Evolutionary conservation across 2,797 vertebrate species (phyloP).

Genomic region (Crocodylus rhombifer): DNA sequence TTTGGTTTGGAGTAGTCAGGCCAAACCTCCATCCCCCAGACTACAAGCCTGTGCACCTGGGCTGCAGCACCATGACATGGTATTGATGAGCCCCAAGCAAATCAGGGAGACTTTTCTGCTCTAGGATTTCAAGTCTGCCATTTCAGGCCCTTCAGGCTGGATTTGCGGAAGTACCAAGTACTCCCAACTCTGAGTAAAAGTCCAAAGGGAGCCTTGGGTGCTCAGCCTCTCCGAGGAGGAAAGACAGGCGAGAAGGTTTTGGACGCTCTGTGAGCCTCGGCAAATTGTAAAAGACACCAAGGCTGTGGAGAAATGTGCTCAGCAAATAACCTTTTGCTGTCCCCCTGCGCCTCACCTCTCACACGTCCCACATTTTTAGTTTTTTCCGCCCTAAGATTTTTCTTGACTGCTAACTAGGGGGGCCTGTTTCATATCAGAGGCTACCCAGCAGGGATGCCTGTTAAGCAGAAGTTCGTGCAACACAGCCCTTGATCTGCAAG

Average conservation of each 20-base stretch:
- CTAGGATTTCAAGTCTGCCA: accelerated
- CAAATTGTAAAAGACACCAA: too few relatives aligned
- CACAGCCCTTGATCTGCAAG: background rate
- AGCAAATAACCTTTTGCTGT: too few relatives aligned
- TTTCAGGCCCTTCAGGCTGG: background rate
- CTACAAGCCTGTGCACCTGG: background rate
- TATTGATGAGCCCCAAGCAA: background rate
- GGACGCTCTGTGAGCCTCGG: too few relatives aligned
- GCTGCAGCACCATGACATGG: accelerated
- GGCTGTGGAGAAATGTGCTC: too few relatives aligned
- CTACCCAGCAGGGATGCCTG: accelerated
- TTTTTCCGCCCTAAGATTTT: background rate
- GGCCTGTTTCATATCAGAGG: accelerated
- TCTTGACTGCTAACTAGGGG: background rate
- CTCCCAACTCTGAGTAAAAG: background rate
- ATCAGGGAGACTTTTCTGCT: background rate
- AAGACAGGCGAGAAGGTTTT: background rate
- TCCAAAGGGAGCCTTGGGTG: background rate
- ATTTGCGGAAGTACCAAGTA: accelerated
- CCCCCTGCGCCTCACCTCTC: background rate
- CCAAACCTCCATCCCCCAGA: too few relatives aligned
- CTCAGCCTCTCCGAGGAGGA: background rate
- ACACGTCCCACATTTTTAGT: background rate
- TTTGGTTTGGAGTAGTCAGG: too few relatives aligned
- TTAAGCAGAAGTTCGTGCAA: background rate